These are phyloP conservation scores for Oegoconia quadripuncta DNA, from an alignment of 2,888 invertebrate species.

Conservation along the genomic window DNA sequence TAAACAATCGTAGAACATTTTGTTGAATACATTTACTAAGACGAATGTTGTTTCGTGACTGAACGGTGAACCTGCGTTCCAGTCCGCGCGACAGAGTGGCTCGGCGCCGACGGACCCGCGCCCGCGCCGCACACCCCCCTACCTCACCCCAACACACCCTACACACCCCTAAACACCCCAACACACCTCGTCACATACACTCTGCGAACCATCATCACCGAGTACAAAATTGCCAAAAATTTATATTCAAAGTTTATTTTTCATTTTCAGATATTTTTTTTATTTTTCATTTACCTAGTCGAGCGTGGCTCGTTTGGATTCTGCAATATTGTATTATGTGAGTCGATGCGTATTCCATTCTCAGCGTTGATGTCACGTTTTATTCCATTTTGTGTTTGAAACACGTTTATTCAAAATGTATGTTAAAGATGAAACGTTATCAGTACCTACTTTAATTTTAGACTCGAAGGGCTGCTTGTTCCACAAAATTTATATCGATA, in stretches of 20 bases:
- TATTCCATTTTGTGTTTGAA: constrained; percentile 42
- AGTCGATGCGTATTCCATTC: constrained; percentile 41
- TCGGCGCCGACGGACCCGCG: constrained; percentile 34
- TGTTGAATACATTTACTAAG: constrained; percentile 74
- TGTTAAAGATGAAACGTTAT: too few species aligned
- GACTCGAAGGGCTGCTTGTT: too few species aligned
- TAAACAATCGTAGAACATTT: constrained; percentile 68
- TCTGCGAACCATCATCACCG: constrained; percentile 66
- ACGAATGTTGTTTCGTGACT: constrained; percentile 69
- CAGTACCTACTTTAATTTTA: too few species aligned
- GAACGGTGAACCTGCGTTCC: constrained; percentile 35
- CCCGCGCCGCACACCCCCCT: constrained; percentile 32
- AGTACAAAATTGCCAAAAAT: constrained; percentile 79
- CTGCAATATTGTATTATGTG: constrained; percentile 18
- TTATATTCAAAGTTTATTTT: constrained; percentile 44
- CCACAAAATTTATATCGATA: too few species aligned
- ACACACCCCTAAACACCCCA: constrained; percentile 21
- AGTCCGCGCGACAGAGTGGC: constrained; percentile 41
- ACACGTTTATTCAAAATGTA: too few species aligned
- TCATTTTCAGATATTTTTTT: constrained; percentile 34
- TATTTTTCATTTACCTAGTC: constrained; percentile 32
- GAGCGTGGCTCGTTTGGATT: constrained; percentile 35
- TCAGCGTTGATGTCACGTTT: constrained; percentile 33
- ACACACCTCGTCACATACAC: constrained; percentile 35
- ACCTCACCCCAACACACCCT: constrained; percentile 19